phyloP scores from a whole-genome alignment of 2,113 vertebrate genomes.

The Cheilinus undulatus region DNA sequence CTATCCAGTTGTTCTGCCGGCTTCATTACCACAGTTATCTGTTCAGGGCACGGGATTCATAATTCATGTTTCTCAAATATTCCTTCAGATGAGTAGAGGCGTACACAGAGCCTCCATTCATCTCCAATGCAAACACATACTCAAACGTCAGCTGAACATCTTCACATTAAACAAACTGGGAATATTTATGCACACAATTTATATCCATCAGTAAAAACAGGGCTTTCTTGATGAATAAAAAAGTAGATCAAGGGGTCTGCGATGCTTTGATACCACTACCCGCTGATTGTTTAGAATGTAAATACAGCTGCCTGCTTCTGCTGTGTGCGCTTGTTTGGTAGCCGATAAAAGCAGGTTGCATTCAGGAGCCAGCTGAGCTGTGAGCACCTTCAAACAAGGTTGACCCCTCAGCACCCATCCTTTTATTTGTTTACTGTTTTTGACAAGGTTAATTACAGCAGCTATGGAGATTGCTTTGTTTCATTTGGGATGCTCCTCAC shows the following conservation, averaged over 20 bases:
- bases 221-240: slow-evolving; percentile 55
- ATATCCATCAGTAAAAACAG: slow-evolving; percentile 50
- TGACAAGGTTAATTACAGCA: slow-evolving; percentile 57
- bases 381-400: slow-evolving; percentile 64
- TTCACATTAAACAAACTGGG: slow-evolving; percentile 45
- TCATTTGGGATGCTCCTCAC: slow-evolving; percentile 36
- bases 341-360: slow-evolving; percentile 65
- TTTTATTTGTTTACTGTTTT: slow-evolving; percentile 62
- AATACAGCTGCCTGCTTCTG: slow-evolving; percentile 59
- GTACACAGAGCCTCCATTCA: slow-evolving; percentile 53
- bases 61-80: slow-evolving; percentile 78
- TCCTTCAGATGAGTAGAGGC: slow-evolving; percentile 59
- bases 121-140: slow-evolving; percentile 37
- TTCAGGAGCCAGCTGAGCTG: slow-evolving; percentile 48
- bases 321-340: slow-evolving; percentile 44
- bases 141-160: slow-evolving; percentile 11
- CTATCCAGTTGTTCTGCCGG: slow-evolving; percentile 66
- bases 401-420: slow-evolving; percentile 53
- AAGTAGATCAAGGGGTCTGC: slow-evolving; percentile 69
- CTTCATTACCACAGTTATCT: slow-evolving; percentile 68
- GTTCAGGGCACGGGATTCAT: slow-evolving; percentile 63
- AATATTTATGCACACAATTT: slow-evolving; percentile 53
- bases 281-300: slow-evolving; percentile 74
- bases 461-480: slow-evolving; percentile 37
- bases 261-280: slow-evolving; percentile 67